phyloP scores from a whole-genome alignment of 1,140 invertebrate species.

The Drosophila neocordata region DNA sequence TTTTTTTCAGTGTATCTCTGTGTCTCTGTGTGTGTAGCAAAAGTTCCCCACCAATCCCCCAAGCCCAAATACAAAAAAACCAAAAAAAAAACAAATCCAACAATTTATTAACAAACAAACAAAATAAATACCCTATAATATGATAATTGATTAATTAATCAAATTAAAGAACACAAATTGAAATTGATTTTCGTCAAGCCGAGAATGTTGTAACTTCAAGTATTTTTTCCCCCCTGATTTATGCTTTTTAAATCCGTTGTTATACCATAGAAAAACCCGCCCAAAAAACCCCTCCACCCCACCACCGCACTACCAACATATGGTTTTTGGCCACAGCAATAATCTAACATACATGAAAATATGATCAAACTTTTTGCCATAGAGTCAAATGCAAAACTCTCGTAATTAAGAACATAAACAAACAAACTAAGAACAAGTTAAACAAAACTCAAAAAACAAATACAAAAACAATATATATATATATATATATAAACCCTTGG shows the following conservation, averaged over 20 bases:
- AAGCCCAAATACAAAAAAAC: constrained; percentile 35
- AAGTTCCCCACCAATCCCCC: constrained; percentile 34
- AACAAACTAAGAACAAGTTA: constrained; percentile 1
- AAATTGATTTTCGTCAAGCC: constrained; percentile 20
- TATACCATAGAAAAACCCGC: neutral
- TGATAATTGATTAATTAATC: constrained; percentile 11
- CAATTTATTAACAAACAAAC: constrained; percentile 32
- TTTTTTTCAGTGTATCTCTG: constrained; percentile 80
- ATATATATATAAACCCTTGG: neutral
- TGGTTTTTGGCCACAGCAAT: constrained; percentile 6
- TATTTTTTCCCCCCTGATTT: constrained; percentile 4
- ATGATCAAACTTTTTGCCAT: constrained; percentile 15
- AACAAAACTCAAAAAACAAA: constrained; percentile 6
- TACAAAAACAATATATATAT: neutral
- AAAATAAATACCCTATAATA: neutral
- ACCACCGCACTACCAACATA: neutral
- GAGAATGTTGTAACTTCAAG: constrained; percentile 4
- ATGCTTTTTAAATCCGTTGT: neutral
- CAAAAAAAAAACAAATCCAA: constrained; percentile 15
- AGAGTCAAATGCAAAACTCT: neutral
- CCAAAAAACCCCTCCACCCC: neutral
- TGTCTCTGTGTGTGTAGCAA: constrained; percentile 77
- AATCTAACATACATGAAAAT: constrained; percentile 7
- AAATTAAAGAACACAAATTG: constrained; percentile 8
- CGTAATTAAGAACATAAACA: constrained; percentile 5